A percentile compares a stretch with the other conserved stretches of the same genome.
Conservation (phyloP, 2,888 invertebrate species). For the Abrostola triplasia region DNA sequence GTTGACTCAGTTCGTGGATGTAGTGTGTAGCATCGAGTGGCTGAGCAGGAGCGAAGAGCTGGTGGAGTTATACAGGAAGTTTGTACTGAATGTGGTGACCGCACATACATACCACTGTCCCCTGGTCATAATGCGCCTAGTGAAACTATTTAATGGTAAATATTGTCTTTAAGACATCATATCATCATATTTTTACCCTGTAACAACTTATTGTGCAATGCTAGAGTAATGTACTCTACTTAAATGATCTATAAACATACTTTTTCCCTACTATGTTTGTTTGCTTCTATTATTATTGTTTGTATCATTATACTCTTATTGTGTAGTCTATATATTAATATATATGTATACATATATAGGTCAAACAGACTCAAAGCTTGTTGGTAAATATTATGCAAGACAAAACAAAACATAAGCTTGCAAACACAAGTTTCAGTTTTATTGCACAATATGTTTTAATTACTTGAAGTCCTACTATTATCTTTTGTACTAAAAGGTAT, state of each 20-base stretch:
- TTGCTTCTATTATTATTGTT: no score
- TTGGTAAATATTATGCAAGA: conserved; percentile 39
- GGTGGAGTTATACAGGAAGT: conserved; percentile 74
- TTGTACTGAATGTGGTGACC: conserved; percentile 77
- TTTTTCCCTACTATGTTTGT: background rate
- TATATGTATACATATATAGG: no score
- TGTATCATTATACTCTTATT: no score
- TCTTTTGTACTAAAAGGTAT: background rate
- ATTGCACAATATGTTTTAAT: conserved; percentile 50
- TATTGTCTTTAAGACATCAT: conserved; percentile 1
- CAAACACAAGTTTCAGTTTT: background rate
- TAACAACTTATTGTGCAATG: background rate
- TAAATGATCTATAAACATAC: background rate
- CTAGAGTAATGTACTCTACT: background rate
- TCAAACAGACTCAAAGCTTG: background rate
- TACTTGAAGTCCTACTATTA: background rate
- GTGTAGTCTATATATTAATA: no score
- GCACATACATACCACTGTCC: conserved; percentile 84
- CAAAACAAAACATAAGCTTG: conserved; percentile 9
- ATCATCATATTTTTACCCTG: no score
- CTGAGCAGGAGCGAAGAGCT: conserved; percentile 68
- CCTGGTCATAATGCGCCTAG: conserved; percentile 72
- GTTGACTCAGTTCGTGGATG: conserved; percentile 76
- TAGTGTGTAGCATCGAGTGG: conserved; percentile 80
- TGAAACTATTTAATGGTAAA: conserved; percentile 82